Conservation (phyloP, 2,888 invertebrate species). For the Cylindroiulus punctatus region DNA sequence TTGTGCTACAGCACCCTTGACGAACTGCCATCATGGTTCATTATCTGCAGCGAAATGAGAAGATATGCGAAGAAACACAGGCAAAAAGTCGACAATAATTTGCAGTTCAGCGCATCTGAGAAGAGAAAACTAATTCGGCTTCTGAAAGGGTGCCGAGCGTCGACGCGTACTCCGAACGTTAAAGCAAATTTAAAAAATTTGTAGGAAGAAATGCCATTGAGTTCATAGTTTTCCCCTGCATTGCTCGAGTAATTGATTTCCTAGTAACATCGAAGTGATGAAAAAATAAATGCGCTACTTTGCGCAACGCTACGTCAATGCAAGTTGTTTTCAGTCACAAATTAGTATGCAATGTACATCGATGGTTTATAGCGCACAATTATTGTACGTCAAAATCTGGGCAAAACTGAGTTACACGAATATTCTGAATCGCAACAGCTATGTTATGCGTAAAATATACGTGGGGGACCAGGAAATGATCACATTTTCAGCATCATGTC, state of each 20-base stretch:
- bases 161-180: neutral
- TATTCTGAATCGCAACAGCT: too few relatives aligned
- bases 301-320: neutral
- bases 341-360: too few relatives aligned
- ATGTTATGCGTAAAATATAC: too few relatives aligned
- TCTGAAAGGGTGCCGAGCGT: neutral
- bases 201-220: neutral
- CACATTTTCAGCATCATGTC: too few relatives aligned
- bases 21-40: neutral
- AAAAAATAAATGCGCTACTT: neutral
- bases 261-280: neutral
- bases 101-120: neutral
- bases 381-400: too few relatives aligned
- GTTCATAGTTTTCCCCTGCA: neutral
- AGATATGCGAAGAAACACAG: neutral
- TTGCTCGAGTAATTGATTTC: constrained; percentile 12
- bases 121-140: neutral
- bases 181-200: constrained; percentile 7
- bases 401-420: too few relatives aligned
- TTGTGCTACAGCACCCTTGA: neutral
- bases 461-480: too few relatives aligned
- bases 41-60: neutral
- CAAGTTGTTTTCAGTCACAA: neutral
- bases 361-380: too few relatives aligned
- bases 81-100: constrained; percentile 14